A percentile compares a stretch with the other conserved stretches of the same genome.
Conservation (phyloP, 2,888 invertebrate genomes). For the Eumerus sabulonum region DNA sequence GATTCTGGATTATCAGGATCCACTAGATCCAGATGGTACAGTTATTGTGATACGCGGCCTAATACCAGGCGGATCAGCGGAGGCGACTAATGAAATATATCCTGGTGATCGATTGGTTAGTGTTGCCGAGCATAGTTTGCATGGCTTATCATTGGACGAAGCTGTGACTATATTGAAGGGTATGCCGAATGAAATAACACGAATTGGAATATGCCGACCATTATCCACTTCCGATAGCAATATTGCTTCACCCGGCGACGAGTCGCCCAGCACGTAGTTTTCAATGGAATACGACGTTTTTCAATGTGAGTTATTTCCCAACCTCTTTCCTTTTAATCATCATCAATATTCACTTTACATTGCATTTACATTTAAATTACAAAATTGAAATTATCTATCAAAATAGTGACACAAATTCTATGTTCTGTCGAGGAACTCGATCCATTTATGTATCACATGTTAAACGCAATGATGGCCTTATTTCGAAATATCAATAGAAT, state of each 20-base stretch:
- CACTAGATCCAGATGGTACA: constrained; percentile 95
- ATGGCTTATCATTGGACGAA: constrained; percentile 94
- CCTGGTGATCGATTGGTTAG: constrained; percentile 96
- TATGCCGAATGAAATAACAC: constrained; percentile 92
- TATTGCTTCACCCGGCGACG: constrained; percentile 77
- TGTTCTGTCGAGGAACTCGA: no score
- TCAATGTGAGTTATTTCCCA: constrained; percentile 71
- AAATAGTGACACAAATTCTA: no score
- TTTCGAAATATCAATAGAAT: no score
- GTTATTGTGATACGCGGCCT: constrained; percentile 98
- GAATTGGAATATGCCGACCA: constrained; percentile 94
- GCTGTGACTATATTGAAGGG: constrained; percentile 98
- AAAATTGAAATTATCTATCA: no score
- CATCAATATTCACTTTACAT: no score
- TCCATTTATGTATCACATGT: no score
- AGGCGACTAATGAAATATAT: constrained; percentile 94
- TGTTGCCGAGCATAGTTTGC: constrained; percentile 94
- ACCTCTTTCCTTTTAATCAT: no score
- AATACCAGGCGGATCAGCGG: constrained; percentile 98
- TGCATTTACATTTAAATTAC: no score
- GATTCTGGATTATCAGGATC: constrained; percentile 98
- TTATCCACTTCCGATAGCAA: constrained; percentile 79
- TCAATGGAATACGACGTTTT: constrained; percentile 70
- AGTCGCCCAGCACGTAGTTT: constrained; percentile 78
- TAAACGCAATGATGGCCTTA: no score